Evolutionary conservation across 2,113 vertebrate genomes (phyloP), one percentile per base, ranked within the genome.

Genomic region (Chionomys nivalis): DNA sequence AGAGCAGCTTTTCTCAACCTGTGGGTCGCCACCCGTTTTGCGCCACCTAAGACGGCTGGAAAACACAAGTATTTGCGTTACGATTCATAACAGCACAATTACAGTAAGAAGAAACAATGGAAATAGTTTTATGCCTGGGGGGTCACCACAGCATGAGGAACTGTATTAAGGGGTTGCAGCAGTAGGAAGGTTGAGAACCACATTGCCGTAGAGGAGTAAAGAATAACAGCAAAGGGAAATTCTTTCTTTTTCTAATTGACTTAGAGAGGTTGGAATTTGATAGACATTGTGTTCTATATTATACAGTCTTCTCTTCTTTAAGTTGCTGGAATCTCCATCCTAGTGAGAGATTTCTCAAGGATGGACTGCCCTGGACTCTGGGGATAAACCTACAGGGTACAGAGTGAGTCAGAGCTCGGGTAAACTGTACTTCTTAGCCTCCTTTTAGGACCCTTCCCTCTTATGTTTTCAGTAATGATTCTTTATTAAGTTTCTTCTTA

Each of bases 261-360:
- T 96, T 49, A 66, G 7, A 70, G 36, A 85, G 61, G 23, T 33
- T 96, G 42, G 97, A 85, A 89, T 65, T 72, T 81, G 81, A 77
- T 49, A 58, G 70, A 94, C 95, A 83, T 73, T 68, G 52, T 76
- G 31, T 91, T 94, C 95, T 76, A 39, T 42, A 75, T 12, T 44
- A 5, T 52, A 19, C 17, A 16, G 14, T 55, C 16, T 93, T 82
- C 90, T 92, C 52, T 89, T 66, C 31, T 82, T 82, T 77, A 82
- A 81, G 33, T 76, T 28, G 0, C 28, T 58, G 55, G 70, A 85
- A 68, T 75, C 23, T 77, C 58, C 95, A 73, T 93, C 91, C 36
- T 8, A 94, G 28, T 61, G 91, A 94, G 86, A 94, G 21, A 26
- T 92, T 58, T 92, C 23, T 70, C 85, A 93, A 14, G n/a, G 33